Percentiles rank a stretch among this genome's conserved stretches.
Evolutionary conservation across 2,113 vertebrate species (phyloP).

Genomic region (Cygnus buccinator): DNA sequence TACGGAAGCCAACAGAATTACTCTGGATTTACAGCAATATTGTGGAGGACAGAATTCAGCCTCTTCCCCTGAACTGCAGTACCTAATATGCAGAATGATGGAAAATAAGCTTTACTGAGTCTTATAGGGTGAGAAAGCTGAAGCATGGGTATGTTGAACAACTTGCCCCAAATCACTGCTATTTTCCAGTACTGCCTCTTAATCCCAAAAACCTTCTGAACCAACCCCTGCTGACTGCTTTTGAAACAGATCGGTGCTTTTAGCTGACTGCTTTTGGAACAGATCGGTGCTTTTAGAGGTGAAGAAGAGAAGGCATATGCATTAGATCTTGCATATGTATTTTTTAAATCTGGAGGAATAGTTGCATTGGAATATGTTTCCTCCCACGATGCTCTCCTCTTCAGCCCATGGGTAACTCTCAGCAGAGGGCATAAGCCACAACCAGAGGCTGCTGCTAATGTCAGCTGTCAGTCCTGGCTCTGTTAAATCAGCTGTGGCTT

Average conservation of each 20-base stretch:
- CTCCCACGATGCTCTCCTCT: background rate
- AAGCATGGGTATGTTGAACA: background rate
- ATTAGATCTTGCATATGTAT: background rate
- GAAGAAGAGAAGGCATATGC: background rate
- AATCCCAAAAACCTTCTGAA: background rate
- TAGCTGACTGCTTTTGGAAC: background rate
- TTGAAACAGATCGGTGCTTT: background rate
- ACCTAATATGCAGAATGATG: background rate
- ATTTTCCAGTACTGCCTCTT: background rate
- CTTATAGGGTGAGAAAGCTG: background rate
- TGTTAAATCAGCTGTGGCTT: background rate
- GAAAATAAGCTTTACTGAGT: background rate
- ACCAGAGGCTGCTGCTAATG: background rate
- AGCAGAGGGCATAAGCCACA: background rate
- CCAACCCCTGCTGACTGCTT: background rate
- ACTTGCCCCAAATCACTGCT: background rate
- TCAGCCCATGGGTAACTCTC: background rate
- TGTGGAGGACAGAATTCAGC: accelerated
- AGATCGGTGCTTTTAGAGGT: background rate
- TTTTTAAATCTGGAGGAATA: background rate
- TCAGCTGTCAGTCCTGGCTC: background rate
- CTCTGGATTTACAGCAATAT: background rate
- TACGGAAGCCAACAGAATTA: background rate
- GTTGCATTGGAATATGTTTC: background rate
- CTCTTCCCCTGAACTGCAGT: background rate